Percentiles rank a stretch among this genome's conserved stretches.
These are phyloP conservation scores for Drosophila rhopaloa DNA, from an alignment of 1,140 invertebrate genomes.

Conservation along the genomic window DNA sequence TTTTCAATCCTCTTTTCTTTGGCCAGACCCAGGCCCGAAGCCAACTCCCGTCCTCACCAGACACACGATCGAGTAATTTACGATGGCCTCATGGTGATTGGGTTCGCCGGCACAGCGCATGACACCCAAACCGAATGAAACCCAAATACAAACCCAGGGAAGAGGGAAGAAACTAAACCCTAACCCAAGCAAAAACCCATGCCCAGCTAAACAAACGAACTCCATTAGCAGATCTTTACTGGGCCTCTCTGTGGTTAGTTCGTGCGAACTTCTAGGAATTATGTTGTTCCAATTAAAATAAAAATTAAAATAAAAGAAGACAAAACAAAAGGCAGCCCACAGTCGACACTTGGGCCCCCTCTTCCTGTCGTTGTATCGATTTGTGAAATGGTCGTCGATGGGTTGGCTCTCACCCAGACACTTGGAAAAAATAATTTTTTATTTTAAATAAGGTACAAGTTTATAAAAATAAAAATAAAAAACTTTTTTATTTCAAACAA, in stretches of 20 bases:
- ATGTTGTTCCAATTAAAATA: conserved; percentile 84
- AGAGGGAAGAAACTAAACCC: conserved; percentile 12
- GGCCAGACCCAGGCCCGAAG: conserved; percentile 19
- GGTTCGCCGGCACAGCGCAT: conserved; percentile 56
- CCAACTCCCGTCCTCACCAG: conserved; percentile 45
- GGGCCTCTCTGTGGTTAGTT: conserved; percentile 57
- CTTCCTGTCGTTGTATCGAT: conserved; percentile 76
- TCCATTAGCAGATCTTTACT: conserved; percentile 75
- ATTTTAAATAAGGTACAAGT: too few species aligned
- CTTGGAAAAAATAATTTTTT: background rate
- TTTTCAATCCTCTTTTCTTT: conserved; percentile 79
- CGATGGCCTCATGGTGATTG: conserved; percentile 79
- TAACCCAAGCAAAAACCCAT: conserved; percentile 10
- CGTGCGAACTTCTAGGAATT: conserved; percentile 84
- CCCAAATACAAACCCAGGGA: conserved; percentile 7
- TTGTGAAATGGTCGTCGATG: conserved; percentile 80
- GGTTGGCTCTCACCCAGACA: conserved; percentile 32
- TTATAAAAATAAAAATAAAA: too few species aligned
- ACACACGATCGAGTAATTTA: conserved; percentile 84
- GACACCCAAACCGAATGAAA: conserved; percentile 50
- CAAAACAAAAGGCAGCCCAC: conserved; percentile 38
- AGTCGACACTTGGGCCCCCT: conserved; percentile 64
- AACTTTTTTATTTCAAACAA: too few species aligned
- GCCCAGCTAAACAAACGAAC: conserved; percentile 66
- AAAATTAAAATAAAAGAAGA: conserved; percentile 81